These are phyloP conservation scores for Neomicropteryx cornuta DNA, from an alignment of 1,140 invertebrate species.

Conservation along the genomic window DNA sequence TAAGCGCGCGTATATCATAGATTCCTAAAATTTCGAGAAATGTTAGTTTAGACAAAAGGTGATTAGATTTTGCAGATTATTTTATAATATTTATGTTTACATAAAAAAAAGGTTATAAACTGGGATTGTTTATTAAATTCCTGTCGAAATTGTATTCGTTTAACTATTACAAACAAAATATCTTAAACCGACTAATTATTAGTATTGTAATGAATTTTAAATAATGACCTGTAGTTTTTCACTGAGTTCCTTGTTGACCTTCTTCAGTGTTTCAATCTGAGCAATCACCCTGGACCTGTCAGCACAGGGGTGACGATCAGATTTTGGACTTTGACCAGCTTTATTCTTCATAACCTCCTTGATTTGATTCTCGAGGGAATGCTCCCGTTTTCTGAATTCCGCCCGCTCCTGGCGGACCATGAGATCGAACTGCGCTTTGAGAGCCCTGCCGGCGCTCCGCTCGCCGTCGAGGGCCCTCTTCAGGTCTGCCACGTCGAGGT, in stretches of 20 bases:
- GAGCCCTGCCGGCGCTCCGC: conserved; percentile 39
- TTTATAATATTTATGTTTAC: too few relatives aligned
- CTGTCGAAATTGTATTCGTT: too few relatives aligned
- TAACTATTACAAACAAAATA: too few relatives aligned
- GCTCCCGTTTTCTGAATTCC: conserved; percentile 35
- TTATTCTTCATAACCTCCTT: conserved; percentile 24
- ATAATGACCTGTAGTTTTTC: conserved; percentile 35
- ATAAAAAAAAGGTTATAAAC: too few relatives aligned
- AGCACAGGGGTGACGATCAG: conserved; percentile 19
- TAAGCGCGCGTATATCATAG: too few relatives aligned
- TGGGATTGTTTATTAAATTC: too few relatives aligned
- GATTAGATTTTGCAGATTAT: too few relatives aligned
- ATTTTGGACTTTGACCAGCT: conserved; percentile 19
- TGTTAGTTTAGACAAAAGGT: too few relatives aligned
- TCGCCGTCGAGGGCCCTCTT: conserved; percentile 39
- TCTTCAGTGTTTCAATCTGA: conserved; percentile 38
- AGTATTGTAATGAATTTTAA: conserved; percentile 6
- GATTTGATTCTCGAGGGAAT: conserved; percentile 33
- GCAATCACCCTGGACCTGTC: conserved; percentile 29
- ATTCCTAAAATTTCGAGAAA: too few relatives aligned
- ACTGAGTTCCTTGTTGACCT: conserved; percentile 37
- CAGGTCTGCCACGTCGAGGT: conserved; percentile 35
- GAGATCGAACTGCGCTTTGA: conserved; percentile 33
- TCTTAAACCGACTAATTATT: too few relatives aligned
- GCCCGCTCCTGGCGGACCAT: conserved; percentile 32